Evolutionary conservation across 64 coral and sea anemone genomes (phyloP).

Genomic region (Actinia equina): DNA sequence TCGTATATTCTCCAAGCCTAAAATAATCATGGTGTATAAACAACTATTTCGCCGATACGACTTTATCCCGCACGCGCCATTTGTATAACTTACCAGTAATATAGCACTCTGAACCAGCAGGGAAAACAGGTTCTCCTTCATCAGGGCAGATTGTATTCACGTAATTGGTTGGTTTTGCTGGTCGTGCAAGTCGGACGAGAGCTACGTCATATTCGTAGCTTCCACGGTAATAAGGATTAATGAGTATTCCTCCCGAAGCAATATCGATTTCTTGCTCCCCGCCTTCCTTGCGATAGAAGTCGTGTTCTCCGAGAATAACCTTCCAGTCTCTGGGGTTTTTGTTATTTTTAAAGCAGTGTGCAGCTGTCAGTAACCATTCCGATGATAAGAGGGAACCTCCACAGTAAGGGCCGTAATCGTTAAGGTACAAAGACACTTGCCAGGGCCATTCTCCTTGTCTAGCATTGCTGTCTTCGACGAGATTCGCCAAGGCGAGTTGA

Average conservation of each 20-base stretch:
- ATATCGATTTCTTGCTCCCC: constrained; percentile 42
- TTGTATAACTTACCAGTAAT: constrained; percentile 7
- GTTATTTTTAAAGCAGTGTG: constrained; percentile 23
- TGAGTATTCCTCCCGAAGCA: constrained; percentile 6
- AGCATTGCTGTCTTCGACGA: constrained; percentile 5
- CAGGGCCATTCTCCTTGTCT: constrained; percentile 25
- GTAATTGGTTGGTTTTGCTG: constrained; percentile 15
- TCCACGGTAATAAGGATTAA: constrained; percentile 23
- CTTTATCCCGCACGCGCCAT: no score
- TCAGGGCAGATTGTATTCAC: constrained; percentile 35
- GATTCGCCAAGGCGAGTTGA: background rate
- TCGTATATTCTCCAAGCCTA: no score
- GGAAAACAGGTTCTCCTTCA: constrained; percentile 21
- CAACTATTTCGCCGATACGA: background rate
- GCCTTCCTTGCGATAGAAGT: constrained; percentile 30
- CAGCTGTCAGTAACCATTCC: constrained; percentile 46
- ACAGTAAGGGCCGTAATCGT: constrained; percentile 19
- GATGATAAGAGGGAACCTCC: constrained; percentile 29
- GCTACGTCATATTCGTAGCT: constrained; percentile 30
- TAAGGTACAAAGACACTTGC: constrained; percentile 31
- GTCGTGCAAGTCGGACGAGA: constrained; percentile 19
- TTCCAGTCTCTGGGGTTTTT: constrained; percentile 37
- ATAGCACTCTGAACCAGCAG: constrained; percentile 14
- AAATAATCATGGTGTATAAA: no score
- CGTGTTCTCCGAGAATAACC: constrained; percentile 20